Percentiles rank a stretch among this genome's conserved stretches.
phyloP scores from a whole-genome alignment of 2,797 vertebrate species.

The Malacoraja senta region DNA sequence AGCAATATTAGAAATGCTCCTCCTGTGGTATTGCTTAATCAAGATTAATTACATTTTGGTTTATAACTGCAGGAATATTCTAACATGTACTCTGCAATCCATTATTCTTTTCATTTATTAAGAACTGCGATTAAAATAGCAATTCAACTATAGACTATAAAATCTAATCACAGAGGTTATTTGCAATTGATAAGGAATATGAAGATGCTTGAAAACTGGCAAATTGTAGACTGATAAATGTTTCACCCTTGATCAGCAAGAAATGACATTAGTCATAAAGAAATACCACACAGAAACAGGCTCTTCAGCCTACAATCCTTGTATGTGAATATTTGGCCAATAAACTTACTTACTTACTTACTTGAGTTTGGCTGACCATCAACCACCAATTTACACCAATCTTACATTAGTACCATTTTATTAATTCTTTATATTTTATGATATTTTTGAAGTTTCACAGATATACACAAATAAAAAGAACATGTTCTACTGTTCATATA shows the following conservation, averaged over 20 bases:
- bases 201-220: neutral
- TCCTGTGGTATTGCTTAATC: neutral
- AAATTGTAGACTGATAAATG: neutral
- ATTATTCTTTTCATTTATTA: neutral
- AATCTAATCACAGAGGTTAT: neutral
- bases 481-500: neutral
- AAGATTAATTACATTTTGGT: neutral
- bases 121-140: neutral
- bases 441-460: conserved; percentile 12
- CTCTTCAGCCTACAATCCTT: too few relatives aligned
- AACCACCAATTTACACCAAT: too few relatives aligned
- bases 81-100: neutral
- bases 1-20: neutral
- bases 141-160: neutral
- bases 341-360: too few relatives aligned
- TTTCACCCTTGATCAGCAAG: neutral
- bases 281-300: too few relatives aligned
- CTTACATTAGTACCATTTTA: too few relatives aligned
- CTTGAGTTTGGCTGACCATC: too few relatives aligned
- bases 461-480: neutral
- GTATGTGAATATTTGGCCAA: too few relatives aligned
- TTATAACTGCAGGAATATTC: conserved; percentile 18
- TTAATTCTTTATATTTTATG: neutral
- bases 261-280: neutral
- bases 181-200: neutral